phyloP scores from a whole-genome alignment of 2,888 invertebrate species.

The Archips xylosteana region DNA sequence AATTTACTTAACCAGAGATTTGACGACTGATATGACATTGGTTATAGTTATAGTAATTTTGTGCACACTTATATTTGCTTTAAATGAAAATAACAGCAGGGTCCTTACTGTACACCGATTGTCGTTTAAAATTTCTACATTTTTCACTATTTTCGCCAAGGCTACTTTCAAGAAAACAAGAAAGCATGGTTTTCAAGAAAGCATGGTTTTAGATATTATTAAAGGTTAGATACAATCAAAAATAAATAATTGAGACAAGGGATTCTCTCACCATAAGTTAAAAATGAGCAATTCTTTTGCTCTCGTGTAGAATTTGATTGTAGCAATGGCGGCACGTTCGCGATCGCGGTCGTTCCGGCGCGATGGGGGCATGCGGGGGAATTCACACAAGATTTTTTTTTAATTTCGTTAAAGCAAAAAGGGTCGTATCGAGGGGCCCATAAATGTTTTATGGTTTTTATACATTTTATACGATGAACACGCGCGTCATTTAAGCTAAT shows the following conservation, averaged over 20 bases:
- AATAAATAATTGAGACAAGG: background rate
- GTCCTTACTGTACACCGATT: too few relatives aligned
- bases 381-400: constrained; percentile 30
- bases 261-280: background rate
- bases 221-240: background rate
- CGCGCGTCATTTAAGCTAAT: constrained; percentile 42
- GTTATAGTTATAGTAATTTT: too few relatives aligned
- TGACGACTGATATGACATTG: too few relatives aligned
- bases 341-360: constrained; percentile 4
- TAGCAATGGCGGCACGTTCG: constrained; percentile 4
- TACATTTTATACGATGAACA: constrained; percentile 39
- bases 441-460: constrained; percentile 41
- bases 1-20: too few relatives aligned
- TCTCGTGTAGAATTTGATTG: constrained; percentile 14
- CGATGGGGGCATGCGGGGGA: constrained; percentile 17
- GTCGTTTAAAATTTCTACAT: too few relatives aligned
- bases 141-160: too few relatives aligned
- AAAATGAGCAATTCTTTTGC: constrained; percentile 5
- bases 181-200: too few relatives aligned
- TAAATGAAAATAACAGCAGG: too few relatives aligned
- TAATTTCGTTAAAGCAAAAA: constrained; percentile 32
- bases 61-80: too few relatives aligned
- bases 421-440: constrained; percentile 35
- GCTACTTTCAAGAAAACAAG: too few relatives aligned
- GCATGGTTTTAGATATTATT: too few relatives aligned